Conservation (phyloP, 2,888 invertebrate genomes). For the Neoaliturus tenellus region DNA sequence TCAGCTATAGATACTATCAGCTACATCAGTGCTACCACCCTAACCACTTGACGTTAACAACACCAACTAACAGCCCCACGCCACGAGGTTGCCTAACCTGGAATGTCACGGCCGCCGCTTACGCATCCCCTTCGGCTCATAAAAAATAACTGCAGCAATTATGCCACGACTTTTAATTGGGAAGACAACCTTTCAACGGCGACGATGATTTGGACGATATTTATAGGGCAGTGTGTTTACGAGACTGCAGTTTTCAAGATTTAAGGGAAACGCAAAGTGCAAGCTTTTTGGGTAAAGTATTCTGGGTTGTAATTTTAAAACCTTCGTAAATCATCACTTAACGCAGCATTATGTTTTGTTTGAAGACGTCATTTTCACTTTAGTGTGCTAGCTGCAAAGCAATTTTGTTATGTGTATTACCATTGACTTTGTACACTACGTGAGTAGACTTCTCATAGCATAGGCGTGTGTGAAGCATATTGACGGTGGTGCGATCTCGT, state of each 20-base stretch:
- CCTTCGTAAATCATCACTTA: no score
- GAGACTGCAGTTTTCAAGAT: background rate
- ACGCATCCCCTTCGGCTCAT: background rate
- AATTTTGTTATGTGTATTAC: no score
- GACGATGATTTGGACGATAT: background rate
- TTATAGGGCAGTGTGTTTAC: background rate
- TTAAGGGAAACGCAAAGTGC: background rate
- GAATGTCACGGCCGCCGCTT: slow-evolving; percentile 18
- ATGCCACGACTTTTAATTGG: slow-evolving; percentile 5
- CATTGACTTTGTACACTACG: no score
- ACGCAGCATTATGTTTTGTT: no score
- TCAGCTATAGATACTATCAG: slow-evolving; percentile 21
- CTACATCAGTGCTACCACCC: slow-evolving; percentile 7
- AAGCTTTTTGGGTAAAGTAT: no score
- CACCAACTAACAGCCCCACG: background rate
- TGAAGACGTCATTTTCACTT: no score
- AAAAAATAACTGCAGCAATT: slow-evolving; percentile 26
- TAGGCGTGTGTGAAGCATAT: no score
- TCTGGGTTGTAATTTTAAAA: no score
- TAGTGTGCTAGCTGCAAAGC: no score
- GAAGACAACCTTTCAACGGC: slow-evolving; percentile 13
- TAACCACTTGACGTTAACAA: slow-evolving; percentile 33
- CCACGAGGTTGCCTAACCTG: background rate
- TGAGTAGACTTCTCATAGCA: no score
- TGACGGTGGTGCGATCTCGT: no score